Base-by-base conservation (phyloP, 1,140 invertebrate species). In the Proctacanthus coquilletti region DNA sequence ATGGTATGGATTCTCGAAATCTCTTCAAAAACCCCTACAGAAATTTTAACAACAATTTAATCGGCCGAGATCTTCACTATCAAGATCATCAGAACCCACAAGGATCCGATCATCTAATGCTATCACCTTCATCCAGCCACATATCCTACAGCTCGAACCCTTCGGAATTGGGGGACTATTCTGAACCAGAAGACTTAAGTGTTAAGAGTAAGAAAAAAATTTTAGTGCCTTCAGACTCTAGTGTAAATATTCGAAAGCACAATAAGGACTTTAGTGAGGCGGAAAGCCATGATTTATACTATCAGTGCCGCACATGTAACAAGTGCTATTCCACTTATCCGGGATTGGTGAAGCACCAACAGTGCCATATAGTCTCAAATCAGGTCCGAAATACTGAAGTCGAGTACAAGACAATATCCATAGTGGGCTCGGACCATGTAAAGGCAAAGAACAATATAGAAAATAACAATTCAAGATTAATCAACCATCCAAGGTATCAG, bases 261-360 rank as follows among this genome's bases (percentile, higher is more conserved):
- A 40, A 50, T 45, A n/a, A n/a, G n/a, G n/a, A n/a, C n/a, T n/a
- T n/a, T n/a, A n/a, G n/a, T n/a, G n/a, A n/a, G n/a, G n/a, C n/a
- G n/a, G n/a, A n/a, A 39, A 52, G 44, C 46, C 52, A 58, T 30
- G 55, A 58, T 45, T 44, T 53, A 11, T 58, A 58, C 40, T 58
- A 58, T 40, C 55, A 58, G 39, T 58, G 55, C 30, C 52, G 54
- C 41, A 53, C 53, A 43, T 96, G 92, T 61, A 79, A 81, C 23
- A 96, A 96, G 63, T 91, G 84, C 13, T 97, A 97, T 64, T 92
- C 89, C 1, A 97, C 92, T 0, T 85, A 88, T 49, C 89, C 88
- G 10, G 93, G 93, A 0, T 68, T 96, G 1, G 81, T 86, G 1
- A 96, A 96, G 62, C 92, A 97, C 55, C 80, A 87, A 46, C 89